Evolutionary conservation across 2,888 invertebrate genomes (phyloP), one percentile per base, ranked within the genome.

Genomic region (Tetrapedia diversipes): DNA sequence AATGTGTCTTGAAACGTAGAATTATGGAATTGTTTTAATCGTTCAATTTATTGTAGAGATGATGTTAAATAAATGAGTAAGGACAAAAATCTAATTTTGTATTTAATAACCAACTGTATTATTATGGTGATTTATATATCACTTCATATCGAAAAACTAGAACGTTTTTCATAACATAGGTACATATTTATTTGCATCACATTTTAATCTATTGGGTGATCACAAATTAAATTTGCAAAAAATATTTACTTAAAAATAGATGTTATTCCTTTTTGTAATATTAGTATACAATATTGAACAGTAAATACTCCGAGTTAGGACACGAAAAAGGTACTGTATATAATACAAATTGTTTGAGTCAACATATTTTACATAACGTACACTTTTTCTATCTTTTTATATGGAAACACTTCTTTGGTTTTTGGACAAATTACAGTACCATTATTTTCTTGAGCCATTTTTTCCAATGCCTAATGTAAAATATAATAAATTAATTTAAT

Each of bases 341-440:
- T 86, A 64, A 84, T 87, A 88, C 87, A 89, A 68, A 69, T 83
- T 79, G 76, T 77, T 75, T 51, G 65, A 77, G 49, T 76, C 60
- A 65, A 49, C 29, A 19, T 53, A 79, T 88, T 89, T 94, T 94
- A 99, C 98, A 99, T 98, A 66, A 99, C 98, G 91, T 96, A 99
- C 57, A 99, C 98, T 93, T 99, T 98, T 91, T 98, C 98, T 56
- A 97, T 96, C 91, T 98, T 98, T 86, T 97, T 96, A 92, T 97
- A 95, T 79, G 96, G 95, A 93, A 96, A 99, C 83, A 96, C 95
- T 90, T 98, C 97, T 92, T 97, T 98, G 72, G 99, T 99, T 90
- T 98, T 95, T 37, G 99, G 98, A 92, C 99, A 99, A 77, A 96
- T 95, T 77, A 99, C 95, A 86, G 96, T 96, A 51, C 98, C 98